Evolutionary conservation across 2,113 vertebrate genomes (phyloP).

Genomic region (Ellobius talpinus): DNA sequence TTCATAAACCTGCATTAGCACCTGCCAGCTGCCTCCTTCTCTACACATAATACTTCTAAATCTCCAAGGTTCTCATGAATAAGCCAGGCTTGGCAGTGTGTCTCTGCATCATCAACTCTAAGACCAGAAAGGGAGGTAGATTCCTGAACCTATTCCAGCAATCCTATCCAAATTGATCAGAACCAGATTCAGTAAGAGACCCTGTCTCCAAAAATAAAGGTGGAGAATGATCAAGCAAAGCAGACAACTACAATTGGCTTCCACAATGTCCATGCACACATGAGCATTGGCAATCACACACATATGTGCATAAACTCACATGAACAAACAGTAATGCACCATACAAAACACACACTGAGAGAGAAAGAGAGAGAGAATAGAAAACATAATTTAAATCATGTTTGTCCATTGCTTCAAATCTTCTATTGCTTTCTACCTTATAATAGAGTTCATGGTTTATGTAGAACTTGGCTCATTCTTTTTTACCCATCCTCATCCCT

Average conservation of each 20-base stretch:
- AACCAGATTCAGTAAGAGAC: not conserved
- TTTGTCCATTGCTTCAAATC: not conserved
- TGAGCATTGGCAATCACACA: too few relatives aligned
- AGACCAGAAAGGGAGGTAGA: not conserved
- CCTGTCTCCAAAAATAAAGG: not conserved
- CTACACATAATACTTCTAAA: not conserved
- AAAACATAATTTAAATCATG: not conserved
- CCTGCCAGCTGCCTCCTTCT: not conserved
- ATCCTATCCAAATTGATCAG: too few relatives aligned
- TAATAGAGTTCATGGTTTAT: not conserved
- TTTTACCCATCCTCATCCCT: not conserved
- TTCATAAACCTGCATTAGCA: not conserved
- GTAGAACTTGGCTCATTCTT: not conserved
- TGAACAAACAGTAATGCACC: not conserved
- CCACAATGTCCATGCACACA: not conserved
- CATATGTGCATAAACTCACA: not conserved
- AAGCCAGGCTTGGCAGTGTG: not conserved
- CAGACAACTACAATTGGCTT: too few relatives aligned
- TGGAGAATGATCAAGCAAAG: not conserved
- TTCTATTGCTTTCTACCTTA: not conserved
- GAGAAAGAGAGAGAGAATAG: not conserved
- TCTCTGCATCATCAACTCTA: not conserved
- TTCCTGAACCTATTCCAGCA: too few relatives aligned
- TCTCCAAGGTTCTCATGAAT: not conserved
- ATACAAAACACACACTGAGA: not conserved